A percentile compares a stretch with the other conserved stretches of the same genome.
Conservation (phyloP, 2,888 invertebrate genomes). For the Invenusta paracnida region DNA sequence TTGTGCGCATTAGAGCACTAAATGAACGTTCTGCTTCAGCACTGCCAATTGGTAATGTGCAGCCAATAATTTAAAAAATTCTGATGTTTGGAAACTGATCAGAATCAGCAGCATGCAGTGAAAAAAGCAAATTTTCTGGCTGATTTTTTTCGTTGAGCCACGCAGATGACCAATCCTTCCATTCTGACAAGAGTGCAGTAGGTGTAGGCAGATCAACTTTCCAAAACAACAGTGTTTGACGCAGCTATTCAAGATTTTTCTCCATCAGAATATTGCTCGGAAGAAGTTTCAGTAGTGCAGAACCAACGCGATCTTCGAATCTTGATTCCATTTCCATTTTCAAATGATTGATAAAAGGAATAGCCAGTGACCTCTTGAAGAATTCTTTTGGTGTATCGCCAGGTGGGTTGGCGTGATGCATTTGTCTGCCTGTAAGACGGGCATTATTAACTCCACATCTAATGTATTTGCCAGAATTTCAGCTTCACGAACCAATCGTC, state of each 20-base stretch:
- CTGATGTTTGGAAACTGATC: constrained; percentile 32
- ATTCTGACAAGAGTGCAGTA: constrained; percentile 25
- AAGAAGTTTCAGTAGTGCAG: constrained; percentile 10
- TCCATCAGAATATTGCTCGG: constrained; percentile 19
- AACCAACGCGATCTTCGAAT: constrained; percentile 27
- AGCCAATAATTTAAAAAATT: neutral
- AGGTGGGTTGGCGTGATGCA: constrained; percentile 4
- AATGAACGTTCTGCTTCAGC: constrained; percentile 18
- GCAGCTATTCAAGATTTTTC: constrained; percentile 15
- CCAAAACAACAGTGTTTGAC: constrained; percentile 35
- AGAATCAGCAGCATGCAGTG: neutral
- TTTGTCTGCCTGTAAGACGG: constrained; percentile 18
- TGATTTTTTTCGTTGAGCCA: neutral
- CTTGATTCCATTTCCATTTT: constrained; percentile 24
- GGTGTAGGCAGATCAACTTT: constrained; percentile 33
- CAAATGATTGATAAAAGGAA: constrained; percentile 33
- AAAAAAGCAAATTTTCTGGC: neutral
- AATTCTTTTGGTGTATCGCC: constrained; percentile 14
- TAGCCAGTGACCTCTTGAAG: constrained; percentile 30
- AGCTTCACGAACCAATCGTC: constrained; percentile 33
- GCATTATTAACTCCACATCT: constrained; percentile 19
- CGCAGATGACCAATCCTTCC: constrained; percentile 1
- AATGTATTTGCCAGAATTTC: constrained; percentile 32
- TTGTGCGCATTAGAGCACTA: neutral
- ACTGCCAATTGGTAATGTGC: constrained; percentile 16